A percentile compares a stretch with the other conserved stretches of the same genome.
Evolutionary conservation across 1,140 invertebrate species (phyloP).

Genomic region (Macrotrachela quadricornifera): DNA sequence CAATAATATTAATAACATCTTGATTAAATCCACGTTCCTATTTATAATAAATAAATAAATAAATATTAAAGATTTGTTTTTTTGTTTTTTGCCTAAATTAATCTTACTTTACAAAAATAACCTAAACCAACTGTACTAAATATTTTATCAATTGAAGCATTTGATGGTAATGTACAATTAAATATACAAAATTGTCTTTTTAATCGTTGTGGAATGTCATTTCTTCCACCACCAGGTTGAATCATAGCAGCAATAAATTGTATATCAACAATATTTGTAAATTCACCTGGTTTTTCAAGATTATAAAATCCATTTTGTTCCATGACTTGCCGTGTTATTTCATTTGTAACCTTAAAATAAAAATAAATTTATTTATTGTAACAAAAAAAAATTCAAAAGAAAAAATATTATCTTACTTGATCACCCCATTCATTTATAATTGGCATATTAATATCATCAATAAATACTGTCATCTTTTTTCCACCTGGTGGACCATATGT

Average conservation of each 20-base stretch:
- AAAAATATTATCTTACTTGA: slow-evolving; percentile 30
- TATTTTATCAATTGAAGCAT: slow-evolving; percentile 63
- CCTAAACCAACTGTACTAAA: slow-evolving; percentile 39
- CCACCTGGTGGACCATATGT: slow-evolving; percentile 79
- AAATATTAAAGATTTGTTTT: no score
- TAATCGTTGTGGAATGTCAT: slow-evolving; percentile 75
- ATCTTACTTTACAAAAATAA: slow-evolving; percentile 22
- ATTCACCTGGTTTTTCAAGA: slow-evolving; percentile 86
- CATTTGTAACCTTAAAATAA: slow-evolving; percentile 49
- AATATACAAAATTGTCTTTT: slow-evolving; percentile 85
- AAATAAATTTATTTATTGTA: no score
- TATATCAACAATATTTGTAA: slow-evolving; percentile 61
- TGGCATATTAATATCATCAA: slow-evolving; percentile 87
- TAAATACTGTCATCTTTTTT: slow-evolving; percentile 77
- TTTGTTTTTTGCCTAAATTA: neutral
- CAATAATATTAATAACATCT: slow-evolving; percentile 18
- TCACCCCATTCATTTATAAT: slow-evolving; percentile 85
- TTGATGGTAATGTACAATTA: slow-evolving; percentile 72
- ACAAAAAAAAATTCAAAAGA: no score
- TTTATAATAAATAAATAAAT: no score
- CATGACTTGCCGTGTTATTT: slow-evolving; percentile 84
- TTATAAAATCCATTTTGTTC: slow-evolving; percentile 91
- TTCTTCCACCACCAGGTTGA: slow-evolving; percentile 69
- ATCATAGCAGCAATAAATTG: slow-evolving; percentile 88
- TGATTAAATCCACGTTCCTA: slow-evolving; percentile 17